phyloP scores from a whole-genome alignment of 2,797 vertebrate species.

The Cynopterus sphinx region DNA sequence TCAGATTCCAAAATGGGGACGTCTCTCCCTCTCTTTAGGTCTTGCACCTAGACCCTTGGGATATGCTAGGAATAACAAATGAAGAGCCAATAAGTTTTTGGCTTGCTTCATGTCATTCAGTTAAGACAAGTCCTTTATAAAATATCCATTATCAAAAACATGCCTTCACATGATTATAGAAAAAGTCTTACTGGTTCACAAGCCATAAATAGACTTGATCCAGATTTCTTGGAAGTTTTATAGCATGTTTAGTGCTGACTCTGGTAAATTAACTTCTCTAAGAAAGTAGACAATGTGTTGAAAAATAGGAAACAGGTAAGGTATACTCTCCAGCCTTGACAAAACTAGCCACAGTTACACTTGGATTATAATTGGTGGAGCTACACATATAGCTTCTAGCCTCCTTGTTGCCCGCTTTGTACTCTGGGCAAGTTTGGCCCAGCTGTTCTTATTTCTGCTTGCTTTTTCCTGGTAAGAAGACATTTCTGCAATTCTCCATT shows the following conservation, averaged over 20 bases:
- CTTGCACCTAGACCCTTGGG: neutral
- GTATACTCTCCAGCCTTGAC: neutral
- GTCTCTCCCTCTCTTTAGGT: neutral
- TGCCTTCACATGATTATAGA: neutral
- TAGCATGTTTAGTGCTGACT: neutral
- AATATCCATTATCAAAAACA: neutral
- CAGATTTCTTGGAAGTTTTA: constrained; percentile 33
- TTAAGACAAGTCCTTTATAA: neutral
- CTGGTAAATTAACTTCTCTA: neutral
- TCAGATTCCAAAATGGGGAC: neutral
- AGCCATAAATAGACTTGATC: neutral
- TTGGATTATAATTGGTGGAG: neutral
- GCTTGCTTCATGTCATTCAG: neutral
- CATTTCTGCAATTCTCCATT: neutral
- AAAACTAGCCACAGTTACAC: neutral
- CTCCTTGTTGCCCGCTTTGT: rapidly evolving
- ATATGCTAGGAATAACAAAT: neutral
- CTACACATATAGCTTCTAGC: neutral
- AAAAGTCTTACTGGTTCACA: neutral
- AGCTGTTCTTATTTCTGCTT: neutral
- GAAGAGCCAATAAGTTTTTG: neutral
- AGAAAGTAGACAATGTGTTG: neutral
- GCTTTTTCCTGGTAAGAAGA: neutral
- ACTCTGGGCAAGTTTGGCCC: neutral
- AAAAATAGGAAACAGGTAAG: constrained; percentile 12